These are phyloP conservation scores for Drosophila varians DNA, from an alignment of 1,140 invertebrate species.

Conservation along the genomic window DNA sequence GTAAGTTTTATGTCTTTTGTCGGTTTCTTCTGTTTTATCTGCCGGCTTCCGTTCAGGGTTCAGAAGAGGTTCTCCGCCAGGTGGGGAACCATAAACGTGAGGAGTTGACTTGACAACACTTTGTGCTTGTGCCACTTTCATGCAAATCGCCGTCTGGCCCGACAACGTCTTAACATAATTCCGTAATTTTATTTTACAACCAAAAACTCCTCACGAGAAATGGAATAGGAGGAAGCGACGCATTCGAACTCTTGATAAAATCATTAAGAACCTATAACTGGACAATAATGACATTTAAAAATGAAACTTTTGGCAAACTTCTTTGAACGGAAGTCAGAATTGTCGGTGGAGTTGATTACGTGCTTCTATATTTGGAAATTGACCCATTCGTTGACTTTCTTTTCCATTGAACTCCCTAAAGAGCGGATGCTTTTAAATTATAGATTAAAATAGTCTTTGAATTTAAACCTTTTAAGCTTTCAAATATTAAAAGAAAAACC, in stretches of 20 bases:
- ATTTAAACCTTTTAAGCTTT: background rate
- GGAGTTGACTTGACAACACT: slow-evolving; percentile 50
- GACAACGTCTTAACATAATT: slow-evolving; percentile 64
- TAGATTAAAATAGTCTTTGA: too few relatives aligned
- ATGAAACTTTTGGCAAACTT: slow-evolving; percentile 8
- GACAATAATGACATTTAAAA: slow-evolving; percentile 9
- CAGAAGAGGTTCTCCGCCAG: slow-evolving; percentile 4
- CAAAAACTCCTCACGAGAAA: slow-evolving; percentile 1
- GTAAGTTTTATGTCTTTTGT: slow-evolving; percentile 46
- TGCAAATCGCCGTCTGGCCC: slow-evolving; percentile 65
- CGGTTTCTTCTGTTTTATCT: slow-evolving; percentile 53
- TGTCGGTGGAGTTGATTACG: slow-evolving; percentile 7
- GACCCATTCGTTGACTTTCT: slow-evolving; percentile 20
- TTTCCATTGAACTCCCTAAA: background rate
- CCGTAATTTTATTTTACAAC: slow-evolving; percentile 53
- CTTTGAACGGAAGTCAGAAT: slow-evolving; percentile 10
- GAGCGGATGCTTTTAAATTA: background rate
- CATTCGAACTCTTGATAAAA: slow-evolving; percentile 39
- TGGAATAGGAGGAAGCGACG: slow-evolving; percentile 3
- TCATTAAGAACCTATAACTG: slow-evolving; percentile 43
- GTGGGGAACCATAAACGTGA: background rate
- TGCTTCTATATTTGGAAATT: slow-evolving; percentile 1
- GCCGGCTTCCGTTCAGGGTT: slow-evolving; percentile 58
- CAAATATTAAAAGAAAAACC: background rate
- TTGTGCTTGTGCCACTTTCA: slow-evolving; percentile 74